Conservation (phyloP, 2,113 vertebrate species). For the Pteropus alecto region DNA sequence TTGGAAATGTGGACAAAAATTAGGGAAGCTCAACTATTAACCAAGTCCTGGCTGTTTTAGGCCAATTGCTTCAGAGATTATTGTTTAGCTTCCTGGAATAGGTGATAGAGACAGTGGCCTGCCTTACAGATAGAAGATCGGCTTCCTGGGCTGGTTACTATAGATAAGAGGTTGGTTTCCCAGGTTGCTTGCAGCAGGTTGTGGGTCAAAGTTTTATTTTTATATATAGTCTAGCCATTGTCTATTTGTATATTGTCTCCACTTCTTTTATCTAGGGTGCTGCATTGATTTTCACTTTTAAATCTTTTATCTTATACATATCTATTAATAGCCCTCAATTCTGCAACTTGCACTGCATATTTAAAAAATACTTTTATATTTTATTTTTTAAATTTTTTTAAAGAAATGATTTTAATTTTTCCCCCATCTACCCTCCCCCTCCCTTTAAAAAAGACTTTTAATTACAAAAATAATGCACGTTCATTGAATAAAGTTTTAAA, state of each 20-base stretch:
- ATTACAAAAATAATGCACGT: not conserved
- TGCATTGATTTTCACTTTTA: constrained; percentile 32
- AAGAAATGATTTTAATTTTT: too few relatives aligned
- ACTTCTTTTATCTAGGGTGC: not conserved
- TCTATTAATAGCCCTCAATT: not conserved
- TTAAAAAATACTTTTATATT: not conserved
- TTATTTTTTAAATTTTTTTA: too few relatives aligned
- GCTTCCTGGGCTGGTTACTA: not conserved
- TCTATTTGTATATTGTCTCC: not conserved
- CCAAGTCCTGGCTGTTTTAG: not conserved
- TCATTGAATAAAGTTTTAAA: not conserved
- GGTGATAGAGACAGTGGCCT: not conserved
- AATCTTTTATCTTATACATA: not conserved
- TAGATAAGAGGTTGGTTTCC: not conserved
- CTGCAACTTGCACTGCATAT: not conserved
- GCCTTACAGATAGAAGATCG: not conserved
- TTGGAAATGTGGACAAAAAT: not conserved
- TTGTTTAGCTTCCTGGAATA: not conserved
- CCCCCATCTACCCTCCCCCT: too few relatives aligned
- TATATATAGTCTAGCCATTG: not conserved
- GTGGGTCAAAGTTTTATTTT: not conserved
- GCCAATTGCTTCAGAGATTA: not conserved
- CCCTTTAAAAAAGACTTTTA: not conserved
- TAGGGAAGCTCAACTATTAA: not conserved
- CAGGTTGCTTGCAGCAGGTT: not conserved